Evolutionary conservation across 2,888 invertebrate species (phyloP).

Genomic region (Drosophila atripex): DNA sequence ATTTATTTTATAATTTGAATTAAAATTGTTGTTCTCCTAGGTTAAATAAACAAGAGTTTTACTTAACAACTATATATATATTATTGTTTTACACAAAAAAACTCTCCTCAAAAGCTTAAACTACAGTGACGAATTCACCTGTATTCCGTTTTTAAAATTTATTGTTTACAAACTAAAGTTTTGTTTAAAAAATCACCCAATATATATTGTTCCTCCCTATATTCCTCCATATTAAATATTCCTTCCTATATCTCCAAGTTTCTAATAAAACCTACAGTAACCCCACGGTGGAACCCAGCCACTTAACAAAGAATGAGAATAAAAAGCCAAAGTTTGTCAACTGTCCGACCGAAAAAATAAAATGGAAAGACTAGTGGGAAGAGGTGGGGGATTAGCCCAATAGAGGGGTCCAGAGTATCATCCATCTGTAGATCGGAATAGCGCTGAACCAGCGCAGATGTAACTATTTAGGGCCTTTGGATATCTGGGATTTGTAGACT

Average conservation of each 20-base stretch:
- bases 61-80: no score
- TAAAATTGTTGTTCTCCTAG: no score
- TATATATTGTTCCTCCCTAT: no score
- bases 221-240: no score
- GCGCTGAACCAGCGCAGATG: conserved; percentile 17
- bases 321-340: conserved; percentile 26
- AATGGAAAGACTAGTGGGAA: background rate
- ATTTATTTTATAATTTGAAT: no score
- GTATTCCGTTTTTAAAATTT: no score
- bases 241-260: background rate
- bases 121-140: no score
- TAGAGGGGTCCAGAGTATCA: conserved; percentile 2
- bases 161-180: no score
- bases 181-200: no score
- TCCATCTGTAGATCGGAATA: conserved; percentile 16
- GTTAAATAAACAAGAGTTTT: no score
- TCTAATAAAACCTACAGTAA: background rate
- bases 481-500: background rate
- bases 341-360: background rate
- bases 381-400: conserved; percentile 6
- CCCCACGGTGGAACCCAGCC: conserved; percentile 6
- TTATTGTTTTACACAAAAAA: no score
- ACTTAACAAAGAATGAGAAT: conserved; percentile 24
- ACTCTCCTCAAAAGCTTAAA: no score
- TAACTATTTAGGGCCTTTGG: conserved; percentile 29